These are phyloP conservation scores for Poeciliopsis turrubarensis DNA, from an alignment of 2,113 vertebrate species.

Conservation along the genomic window DNA sequence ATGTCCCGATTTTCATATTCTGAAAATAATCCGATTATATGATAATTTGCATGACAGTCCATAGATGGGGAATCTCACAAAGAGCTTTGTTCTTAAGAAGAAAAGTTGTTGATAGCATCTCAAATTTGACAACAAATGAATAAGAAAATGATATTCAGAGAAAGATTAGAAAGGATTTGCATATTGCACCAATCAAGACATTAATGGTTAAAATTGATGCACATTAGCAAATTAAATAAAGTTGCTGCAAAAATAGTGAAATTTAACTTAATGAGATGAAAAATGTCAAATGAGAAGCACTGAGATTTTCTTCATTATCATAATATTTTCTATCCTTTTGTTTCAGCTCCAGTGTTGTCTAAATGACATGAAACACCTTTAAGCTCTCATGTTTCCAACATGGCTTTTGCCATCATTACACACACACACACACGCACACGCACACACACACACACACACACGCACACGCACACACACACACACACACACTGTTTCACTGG, in stretches of 20 bases:
- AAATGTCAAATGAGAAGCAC: not conserved
- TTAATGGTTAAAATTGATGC: not conserved
- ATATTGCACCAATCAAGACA: too few relatives aligned
- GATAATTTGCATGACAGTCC: not conserved
- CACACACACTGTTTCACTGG: not conserved
- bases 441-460: not conserved
- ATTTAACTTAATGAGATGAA: not conserved
- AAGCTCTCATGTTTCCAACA: conserved; percentile 13
- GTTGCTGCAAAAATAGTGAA: not conserved
- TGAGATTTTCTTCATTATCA: not conserved
- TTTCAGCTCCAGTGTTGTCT: conserved; percentile 16
- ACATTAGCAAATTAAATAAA: not conserved
- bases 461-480: too few relatives aligned
- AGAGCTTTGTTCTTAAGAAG: too few relatives aligned
- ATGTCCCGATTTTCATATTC: not conserved
- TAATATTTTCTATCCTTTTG: not conserved
- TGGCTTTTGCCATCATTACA: conserved; percentile 19
- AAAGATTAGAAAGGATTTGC: not conserved
- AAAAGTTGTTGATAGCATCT: too few relatives aligned
- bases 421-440: conserved; percentile 14
- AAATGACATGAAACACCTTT: conserved; percentile 18
- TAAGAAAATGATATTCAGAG: not conserved
- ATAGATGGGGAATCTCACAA: too few relatives aligned
- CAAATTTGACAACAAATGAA: not conserved
- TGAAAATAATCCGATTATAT: not conserved